Conservation (phyloP, 2,888 invertebrate genomes). For the Xestia c-nigrum region DNA sequence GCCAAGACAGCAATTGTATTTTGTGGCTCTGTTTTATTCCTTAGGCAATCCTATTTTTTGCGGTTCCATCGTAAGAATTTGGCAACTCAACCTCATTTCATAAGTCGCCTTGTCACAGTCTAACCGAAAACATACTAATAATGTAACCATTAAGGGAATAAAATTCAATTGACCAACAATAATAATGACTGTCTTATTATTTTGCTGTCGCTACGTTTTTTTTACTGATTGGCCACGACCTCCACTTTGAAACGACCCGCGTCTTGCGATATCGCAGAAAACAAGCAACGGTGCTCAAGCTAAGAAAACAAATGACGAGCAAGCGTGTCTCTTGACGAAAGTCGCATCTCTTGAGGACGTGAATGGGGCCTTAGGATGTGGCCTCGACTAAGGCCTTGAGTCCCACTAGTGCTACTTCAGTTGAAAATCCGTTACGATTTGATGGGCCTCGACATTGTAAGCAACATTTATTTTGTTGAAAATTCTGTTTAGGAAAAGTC, state of each 20-base stretch:
- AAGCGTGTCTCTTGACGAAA: not conserved
- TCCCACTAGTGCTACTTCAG: slow-evolving; percentile 41
- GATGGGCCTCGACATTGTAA: slow-evolving; percentile 46
- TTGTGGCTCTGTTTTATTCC: slow-evolving; percentile 33
- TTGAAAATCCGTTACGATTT: slow-evolving; percentile 52
- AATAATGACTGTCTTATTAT: slow-evolving; percentile 46
- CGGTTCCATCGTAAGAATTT: slow-evolving; percentile 23
- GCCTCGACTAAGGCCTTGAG: slow-evolving; percentile 24
- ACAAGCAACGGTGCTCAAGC: not conserved
- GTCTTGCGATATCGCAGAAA: not conserved
- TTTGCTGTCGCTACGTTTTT: slow-evolving; percentile 23
- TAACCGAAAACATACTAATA: slow-evolving; percentile 50
- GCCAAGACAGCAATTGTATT: slow-evolving; percentile 17
- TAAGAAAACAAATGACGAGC: not conserved
- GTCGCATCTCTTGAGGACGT: slow-evolving; percentile 3
- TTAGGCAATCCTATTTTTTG: slow-evolving; percentile 34
- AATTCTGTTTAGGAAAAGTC: slow-evolving; percentile 29
- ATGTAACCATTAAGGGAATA: slow-evolving; percentile 29
- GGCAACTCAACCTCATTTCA: slow-evolving; percentile 45
- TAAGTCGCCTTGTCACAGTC: slow-evolving; percentile 32
- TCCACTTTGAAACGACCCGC: not conserved
- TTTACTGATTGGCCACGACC: not conserved
- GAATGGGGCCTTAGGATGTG: not conserved
- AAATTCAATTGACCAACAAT: slow-evolving; percentile 50
- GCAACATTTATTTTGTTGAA: slow-evolving; percentile 40